Conservation (phyloP, 2,113 vertebrate species). For the Ictalurus punctatus region DNA sequence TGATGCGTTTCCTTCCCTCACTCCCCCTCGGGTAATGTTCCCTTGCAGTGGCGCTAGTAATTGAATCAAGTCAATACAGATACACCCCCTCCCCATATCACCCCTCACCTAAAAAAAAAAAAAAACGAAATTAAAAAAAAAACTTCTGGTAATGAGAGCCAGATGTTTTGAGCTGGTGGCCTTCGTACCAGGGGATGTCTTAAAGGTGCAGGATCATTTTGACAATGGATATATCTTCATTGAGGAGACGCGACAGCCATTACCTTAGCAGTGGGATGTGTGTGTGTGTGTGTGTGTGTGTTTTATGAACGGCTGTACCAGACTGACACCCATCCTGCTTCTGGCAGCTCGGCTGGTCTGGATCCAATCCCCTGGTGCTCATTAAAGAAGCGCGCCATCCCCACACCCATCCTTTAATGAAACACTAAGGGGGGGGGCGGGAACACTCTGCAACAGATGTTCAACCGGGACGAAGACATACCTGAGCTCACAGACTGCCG, state of each 20-base stretch:
- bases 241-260: slow-evolving; percentile 70
- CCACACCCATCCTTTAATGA: slow-evolving; percentile 61
- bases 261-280: slow-evolving; percentile 62
- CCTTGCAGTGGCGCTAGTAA: slow-evolving; percentile 77
- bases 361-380: slow-evolving; percentile 73
- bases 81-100: slow-evolving; percentile 54
- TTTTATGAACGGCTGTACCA: slow-evolving; percentile 63
- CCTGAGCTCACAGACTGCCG: slow-evolving; percentile 26
- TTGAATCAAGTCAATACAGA: slow-evolving; percentile 87
- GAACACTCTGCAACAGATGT: slow-evolving; percentile 42
- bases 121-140: slow-evolving; percentile 68
- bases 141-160: slow-evolving; percentile 79
- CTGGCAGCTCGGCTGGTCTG: slow-evolving; percentile 74
- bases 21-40: slow-evolving; percentile 75
- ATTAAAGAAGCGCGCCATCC: slow-evolving; percentile 68
- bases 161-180: slow-evolving; percentile 73
- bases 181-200: slow-evolving; percentile 64
- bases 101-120: slow-evolving; percentile 31
- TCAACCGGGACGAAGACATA: slow-evolving; percentile 33
- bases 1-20: slow-evolving; percentile 61
- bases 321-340: slow-evolving; percentile 73
- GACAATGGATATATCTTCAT: slow-evolving; percentile 78
- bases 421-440: slow-evolving; percentile 37
- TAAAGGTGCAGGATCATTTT: slow-evolving; percentile 78
- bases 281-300: slow-evolving; percentile 43